These are phyloP conservation scores for Dryas iulia DNA, from an alignment of 1,140 invertebrate species.

Conservation along the genomic window DNA sequence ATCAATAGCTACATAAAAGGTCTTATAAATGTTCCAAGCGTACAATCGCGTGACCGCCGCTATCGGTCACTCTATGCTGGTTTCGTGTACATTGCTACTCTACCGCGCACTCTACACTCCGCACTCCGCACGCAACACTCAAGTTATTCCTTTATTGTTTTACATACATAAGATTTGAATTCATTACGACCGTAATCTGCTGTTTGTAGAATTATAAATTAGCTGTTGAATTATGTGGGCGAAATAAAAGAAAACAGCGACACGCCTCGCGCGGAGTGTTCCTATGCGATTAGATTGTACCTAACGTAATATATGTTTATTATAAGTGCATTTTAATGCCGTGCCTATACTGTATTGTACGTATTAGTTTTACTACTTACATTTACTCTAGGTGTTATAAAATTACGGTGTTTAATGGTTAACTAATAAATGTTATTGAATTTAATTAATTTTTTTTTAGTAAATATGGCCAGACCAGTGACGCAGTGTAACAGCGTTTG, in stretches of 20 bases:
- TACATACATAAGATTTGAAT: background rate
- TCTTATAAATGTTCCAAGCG: too few relatives aligned
- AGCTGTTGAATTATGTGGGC: background rate
- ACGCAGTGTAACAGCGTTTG: too few relatives aligned
- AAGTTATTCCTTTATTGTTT: background rate
- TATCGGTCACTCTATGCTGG: background rate
- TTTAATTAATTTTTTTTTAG: too few relatives aligned
- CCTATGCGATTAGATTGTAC: background rate
- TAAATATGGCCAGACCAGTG: too few relatives aligned
- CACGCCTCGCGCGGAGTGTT: background rate
- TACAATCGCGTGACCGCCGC: background rate
- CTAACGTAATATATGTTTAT: background rate
- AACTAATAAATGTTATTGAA: too few relatives aligned
- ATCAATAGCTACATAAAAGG: too few relatives aligned
- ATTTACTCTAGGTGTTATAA: too few relatives aligned
- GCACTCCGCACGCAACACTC: background rate
- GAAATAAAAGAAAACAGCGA: constrained; percentile 1
- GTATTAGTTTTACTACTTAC: too few relatives aligned
- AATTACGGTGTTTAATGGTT: too few relatives aligned
- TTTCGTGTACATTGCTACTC: background rate
- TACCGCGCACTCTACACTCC: background rate
- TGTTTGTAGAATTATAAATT: background rate
- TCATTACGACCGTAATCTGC: background rate
- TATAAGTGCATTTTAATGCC: background rate
- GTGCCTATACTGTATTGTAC: too few relatives aligned